Conservation (phyloP, 2,113 vertebrate species). For the Anthoscopus minutus region DNA sequence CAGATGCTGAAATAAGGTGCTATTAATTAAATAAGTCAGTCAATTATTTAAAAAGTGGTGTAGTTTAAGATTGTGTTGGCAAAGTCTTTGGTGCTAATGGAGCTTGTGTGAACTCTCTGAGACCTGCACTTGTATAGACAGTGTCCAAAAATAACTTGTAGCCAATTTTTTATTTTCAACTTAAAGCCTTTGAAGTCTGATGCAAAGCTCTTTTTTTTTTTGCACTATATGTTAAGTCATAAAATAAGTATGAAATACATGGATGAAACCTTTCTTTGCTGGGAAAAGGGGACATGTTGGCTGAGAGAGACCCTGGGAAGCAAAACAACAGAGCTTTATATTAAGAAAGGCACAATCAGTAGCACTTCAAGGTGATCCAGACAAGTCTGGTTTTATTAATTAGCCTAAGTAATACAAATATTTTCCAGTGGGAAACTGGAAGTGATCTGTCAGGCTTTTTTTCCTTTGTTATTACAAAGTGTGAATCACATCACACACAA, state of each 20-base stretch:
- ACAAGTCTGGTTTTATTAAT: background rate
- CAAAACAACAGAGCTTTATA: background rate
- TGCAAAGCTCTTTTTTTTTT: background rate
- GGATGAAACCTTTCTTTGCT: background rate
- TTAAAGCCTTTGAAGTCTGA: background rate
- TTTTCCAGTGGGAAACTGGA: background rate
- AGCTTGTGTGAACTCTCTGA: background rate
- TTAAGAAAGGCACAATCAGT: background rate
- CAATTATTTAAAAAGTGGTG: background rate
- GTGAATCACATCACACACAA: background rate
- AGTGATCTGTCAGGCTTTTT: background rate
- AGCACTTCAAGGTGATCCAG: background rate
- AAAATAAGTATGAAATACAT: background rate
- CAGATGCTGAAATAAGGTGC: background rate
- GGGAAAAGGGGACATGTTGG: fast-evolving
- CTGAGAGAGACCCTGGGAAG: background rate
- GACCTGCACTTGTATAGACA: background rate
- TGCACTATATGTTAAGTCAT: background rate
- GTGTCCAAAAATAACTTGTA: background rate
- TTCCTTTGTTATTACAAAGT: background rate
- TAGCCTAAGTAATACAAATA: background rate
- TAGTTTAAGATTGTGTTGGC: background rate
- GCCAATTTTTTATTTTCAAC: background rate
- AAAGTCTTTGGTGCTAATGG: background rate
- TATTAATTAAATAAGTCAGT: background rate